phyloP scores from a whole-genome alignment of 2,888 invertebrate genomes.

The Cabera pusaria region DNA sequence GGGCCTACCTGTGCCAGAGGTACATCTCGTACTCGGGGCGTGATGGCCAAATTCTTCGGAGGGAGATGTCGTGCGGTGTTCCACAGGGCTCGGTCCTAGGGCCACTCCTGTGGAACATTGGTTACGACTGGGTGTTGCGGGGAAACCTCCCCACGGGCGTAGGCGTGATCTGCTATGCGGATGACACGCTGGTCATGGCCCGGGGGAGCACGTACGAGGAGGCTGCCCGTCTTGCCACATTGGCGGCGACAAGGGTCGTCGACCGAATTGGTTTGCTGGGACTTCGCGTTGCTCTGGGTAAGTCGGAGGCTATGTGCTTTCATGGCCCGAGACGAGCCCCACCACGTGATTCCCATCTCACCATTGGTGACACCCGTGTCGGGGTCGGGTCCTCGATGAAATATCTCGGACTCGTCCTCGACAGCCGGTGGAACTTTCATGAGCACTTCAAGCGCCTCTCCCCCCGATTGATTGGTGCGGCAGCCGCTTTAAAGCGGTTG shows the following conservation, averaged over 20 bases:
- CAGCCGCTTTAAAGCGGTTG: conserved; percentile 1
- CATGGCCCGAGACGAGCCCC: background rate
- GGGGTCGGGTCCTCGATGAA: no score
- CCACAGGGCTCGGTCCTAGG: no score
- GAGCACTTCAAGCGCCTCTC: background rate
- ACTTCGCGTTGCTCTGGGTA: conserved; percentile 6
- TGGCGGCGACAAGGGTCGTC: background rate
- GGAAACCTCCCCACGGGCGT: no score
- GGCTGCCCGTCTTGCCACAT: background rate
- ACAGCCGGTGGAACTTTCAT: no score
- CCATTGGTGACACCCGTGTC: background rate
- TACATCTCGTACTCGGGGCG: background rate
- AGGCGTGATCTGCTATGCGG: conserved; percentile 6
- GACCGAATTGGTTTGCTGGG: background rate
- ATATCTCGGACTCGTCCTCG: no score
- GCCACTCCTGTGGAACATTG: no score
- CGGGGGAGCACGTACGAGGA: background rate
- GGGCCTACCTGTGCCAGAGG: background rate
- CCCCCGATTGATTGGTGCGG: background rate
- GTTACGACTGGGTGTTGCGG: no score
- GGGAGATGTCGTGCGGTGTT: no score
- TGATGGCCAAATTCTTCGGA: background rate
- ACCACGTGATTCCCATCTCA: background rate
- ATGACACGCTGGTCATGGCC: conserved; percentile 4
- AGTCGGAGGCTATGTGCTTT: conserved; percentile 5